Percentiles rank a stretch among this genome's conserved stretches.
These are phyloP conservation scores for Harmothoe impar DNA, from an alignment of 2,888 invertebrate genomes.

Conservation along the genomic window DNA sequence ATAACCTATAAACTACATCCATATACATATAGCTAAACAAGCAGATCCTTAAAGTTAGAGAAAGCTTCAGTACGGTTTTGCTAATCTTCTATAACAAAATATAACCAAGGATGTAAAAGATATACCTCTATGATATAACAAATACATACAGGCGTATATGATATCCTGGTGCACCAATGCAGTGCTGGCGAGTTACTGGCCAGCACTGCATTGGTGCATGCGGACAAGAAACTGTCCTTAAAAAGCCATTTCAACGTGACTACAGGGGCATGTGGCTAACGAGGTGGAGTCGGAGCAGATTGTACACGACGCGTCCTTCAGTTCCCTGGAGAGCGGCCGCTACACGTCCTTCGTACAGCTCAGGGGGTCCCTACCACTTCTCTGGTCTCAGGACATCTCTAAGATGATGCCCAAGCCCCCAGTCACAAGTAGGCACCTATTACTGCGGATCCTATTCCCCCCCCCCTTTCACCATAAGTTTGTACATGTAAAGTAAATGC, in stretches of 20 bases:
- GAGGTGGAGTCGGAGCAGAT: conserved; percentile 99
- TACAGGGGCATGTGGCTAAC: conserved; percentile 96
- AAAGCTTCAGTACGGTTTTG: too few relatives aligned
- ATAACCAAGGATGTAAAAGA: too few relatives aligned
- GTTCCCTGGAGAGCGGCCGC: conserved; percentile 86
- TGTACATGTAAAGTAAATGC: too few relatives aligned
- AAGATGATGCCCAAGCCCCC: conserved; percentile 99
- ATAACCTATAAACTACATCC: neutral
- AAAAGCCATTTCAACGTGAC: too few relatives aligned
- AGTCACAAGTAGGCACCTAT: conserved; percentile 86
- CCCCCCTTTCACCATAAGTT: neutral
- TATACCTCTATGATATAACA: too few relatives aligned
- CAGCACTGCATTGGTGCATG: too few relatives aligned
- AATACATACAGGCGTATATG: too few relatives aligned
- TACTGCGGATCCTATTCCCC: neutral
- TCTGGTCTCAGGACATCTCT: conserved; percentile 98
- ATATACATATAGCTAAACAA: neutral
- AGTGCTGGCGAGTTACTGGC: too few relatives aligned
- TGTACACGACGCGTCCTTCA: conserved; percentile 88
- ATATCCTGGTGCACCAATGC: too few relatives aligned
- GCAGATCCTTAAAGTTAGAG: neutral
- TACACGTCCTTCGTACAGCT: conserved; percentile 97
- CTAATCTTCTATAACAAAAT: too few relatives aligned
- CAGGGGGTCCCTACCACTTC: conserved; percentile 97
- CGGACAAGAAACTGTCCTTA: too few relatives aligned